Conservation (phyloP, 2,797 vertebrate genomes). For the Spea hammondii region DNA sequence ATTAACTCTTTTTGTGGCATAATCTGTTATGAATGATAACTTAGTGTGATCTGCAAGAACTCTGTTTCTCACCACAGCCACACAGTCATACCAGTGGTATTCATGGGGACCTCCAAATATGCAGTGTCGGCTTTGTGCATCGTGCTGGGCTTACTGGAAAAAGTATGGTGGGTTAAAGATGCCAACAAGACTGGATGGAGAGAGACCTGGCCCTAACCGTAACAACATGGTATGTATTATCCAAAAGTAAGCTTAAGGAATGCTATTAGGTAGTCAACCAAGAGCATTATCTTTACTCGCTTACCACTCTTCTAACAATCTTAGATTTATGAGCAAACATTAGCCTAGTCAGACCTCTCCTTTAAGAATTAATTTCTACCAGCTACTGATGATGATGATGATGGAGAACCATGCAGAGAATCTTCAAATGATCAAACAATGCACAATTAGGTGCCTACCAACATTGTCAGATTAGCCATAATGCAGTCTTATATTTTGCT, state of each 20-base stretch:
- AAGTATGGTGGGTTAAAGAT: constrained; percentile 98
- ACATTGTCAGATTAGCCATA: too few species aligned
- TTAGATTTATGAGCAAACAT: too few species aligned
- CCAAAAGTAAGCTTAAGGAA: neutral
- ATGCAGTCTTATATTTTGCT: too few species aligned
- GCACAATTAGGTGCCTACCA: too few species aligned
- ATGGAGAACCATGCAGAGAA: too few species aligned
- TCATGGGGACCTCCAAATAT: constrained; percentile 98
- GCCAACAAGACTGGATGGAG: constrained; percentile 94
- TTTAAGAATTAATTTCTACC: too few species aligned
- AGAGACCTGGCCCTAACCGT: constrained; percentile 94
- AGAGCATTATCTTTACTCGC: neutral
- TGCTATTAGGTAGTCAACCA: neutral
- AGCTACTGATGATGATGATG: too few species aligned
- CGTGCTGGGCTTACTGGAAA: constrained; percentile 99
- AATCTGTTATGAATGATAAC: too few species aligned
- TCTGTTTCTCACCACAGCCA: constrained; percentile 76
- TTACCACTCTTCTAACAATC: neutral
- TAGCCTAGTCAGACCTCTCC: too few species aligned
- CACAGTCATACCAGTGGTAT: constrained; percentile 98
- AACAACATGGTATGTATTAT: constrained; percentile 79
- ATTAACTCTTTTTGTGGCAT: too few species aligned
- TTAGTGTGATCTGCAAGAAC: neutral
- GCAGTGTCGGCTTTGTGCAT: constrained; percentile 95
- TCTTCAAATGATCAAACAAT: too few species aligned